A percentile compares a stretch with the other conserved stretches of the same genome.
Conservation (phyloP, 2,888 invertebrate species). For the Tromatobia lineatoria region DNA sequence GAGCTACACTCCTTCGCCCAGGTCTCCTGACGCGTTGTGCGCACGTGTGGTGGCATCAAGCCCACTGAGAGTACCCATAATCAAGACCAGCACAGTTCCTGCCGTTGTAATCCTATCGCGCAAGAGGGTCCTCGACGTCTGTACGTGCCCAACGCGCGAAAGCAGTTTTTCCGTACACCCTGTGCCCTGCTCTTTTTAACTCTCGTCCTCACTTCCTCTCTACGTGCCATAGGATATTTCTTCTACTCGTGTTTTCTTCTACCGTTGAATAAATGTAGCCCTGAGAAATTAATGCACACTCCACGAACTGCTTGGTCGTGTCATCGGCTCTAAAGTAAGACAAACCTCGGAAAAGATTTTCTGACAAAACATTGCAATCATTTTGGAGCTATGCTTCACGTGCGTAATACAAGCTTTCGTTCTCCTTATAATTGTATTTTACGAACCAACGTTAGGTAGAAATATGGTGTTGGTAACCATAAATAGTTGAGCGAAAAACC, state of each 20-base stretch:
- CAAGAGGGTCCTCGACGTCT: constrained; percentile 58
- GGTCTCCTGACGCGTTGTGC: constrained; percentile 25
- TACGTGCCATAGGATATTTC: constrained; percentile 20
- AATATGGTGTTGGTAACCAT: too few species aligned
- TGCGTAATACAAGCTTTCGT: background rate
- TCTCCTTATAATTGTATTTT: background rate
- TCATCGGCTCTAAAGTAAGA: constrained; percentile 10
- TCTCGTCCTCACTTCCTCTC: constrained; percentile 19
- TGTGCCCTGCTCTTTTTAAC: constrained; percentile 39
- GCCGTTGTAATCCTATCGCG: constrained; percentile 61
- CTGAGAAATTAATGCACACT: constrained; percentile 31
- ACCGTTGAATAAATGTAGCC: constrained; percentile 19
- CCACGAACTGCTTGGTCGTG: constrained; percentile 2
- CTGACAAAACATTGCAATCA: background rate
- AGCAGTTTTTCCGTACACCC: constrained; percentile 59
- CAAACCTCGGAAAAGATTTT: background rate
- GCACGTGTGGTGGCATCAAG: constrained; percentile 47
- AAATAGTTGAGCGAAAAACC: too few species aligned
- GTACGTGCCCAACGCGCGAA: constrained; percentile 69
- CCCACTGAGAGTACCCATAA: constrained; percentile 46
- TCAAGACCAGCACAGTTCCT: constrained; percentile 54
- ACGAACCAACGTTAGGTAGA: too few species aligned
- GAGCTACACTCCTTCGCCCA: constrained; percentile 19
- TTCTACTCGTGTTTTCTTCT: constrained; percentile 17
- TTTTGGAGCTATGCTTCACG: background rate